Base-by-base conservation (phyloP, 1,140 invertebrate genomes). In the Scaptomyza pallida region DNA sequence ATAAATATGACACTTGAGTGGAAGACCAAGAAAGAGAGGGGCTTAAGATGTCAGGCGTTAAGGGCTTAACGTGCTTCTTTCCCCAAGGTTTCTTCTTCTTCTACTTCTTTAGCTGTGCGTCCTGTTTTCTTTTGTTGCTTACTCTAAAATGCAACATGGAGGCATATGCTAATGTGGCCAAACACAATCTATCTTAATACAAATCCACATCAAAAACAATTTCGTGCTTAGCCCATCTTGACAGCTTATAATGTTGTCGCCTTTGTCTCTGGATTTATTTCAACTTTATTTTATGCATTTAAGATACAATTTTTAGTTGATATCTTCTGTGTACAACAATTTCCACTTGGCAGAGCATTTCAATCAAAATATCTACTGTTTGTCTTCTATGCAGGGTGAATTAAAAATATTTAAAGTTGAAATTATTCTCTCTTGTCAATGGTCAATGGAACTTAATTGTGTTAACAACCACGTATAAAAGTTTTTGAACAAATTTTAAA, bases 1-100 rank as follows among this genome's bases (percentile, higher is more conserved):
- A 67, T 72, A 72, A 72, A 67, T 72, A 71, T 57, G 47, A 71
- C 61, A 71, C 61, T 71, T 71, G 68, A 65, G 52, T 44, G 51
- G 10, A 13, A 23, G 23, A 10, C 15, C 37, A 59, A 67, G 16
- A 51, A n/a, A 21, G 13, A 37, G 13, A 3, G 48, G 19, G 48
- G 41, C 56, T 33, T 50, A 60, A 50, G 37, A 45, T 63, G 41
- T 40, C 47, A 60, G 47, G 26, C 57, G 57, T 37, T 40, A 48
- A 56, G 50, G 55, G 17, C 8, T 68, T 61, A 52, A 52, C 5
- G 2, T 37, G 37, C 30, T 17, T n/a, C n/a, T 35, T 10, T 33
- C 19, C 10, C 6, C 30, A 35, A 17, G 6, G 5, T 5, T 26
- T 26, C 3, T 2, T 5, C 23, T 26, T 26, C 1, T 26, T 26